Percentiles rank a stretch among this genome's conserved stretches.
Conservation (phyloP, 2,113 vertebrate genomes). For the Steatornis caripensis region DNA sequence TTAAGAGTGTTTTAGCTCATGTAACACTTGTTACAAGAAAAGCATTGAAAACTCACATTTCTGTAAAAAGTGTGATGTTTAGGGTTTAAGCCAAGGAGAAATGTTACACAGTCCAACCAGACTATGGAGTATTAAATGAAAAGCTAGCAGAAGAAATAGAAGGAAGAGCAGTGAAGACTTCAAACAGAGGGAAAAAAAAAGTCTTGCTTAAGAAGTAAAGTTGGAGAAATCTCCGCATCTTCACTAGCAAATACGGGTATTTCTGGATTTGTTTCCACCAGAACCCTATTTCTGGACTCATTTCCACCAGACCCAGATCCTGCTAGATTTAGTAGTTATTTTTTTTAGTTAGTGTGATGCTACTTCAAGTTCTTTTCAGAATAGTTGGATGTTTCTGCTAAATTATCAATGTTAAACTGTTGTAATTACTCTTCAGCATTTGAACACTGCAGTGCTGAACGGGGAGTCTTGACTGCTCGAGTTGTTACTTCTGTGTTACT, state of each 20-base stretch:
- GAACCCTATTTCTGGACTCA: background rate
- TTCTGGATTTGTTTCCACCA: background rate
- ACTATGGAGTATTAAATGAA: background rate
- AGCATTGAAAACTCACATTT: background rate
- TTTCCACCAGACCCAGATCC: background rate
- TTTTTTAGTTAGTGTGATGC: background rate
- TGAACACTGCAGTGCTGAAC: background rate
- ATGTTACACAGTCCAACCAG: background rate
- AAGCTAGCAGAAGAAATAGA: background rate
- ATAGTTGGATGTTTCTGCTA: background rate
- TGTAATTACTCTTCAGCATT: background rate
- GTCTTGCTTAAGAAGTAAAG: background rate
- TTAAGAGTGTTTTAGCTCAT: conserved; percentile 10
- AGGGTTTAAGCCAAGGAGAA: conserved; percentile 21
- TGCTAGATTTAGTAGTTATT: background rate
- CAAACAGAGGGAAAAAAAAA: background rate
- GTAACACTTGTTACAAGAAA: conserved; percentile 15
- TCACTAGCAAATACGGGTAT: background rate
- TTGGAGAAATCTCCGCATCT: background rate
- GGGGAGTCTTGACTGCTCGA: background rate
- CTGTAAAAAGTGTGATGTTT: conserved; percentile 10
- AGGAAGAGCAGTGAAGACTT: background rate
- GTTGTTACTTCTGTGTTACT: background rate
- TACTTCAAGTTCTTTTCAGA: background rate
- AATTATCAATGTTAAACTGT: background rate